Percentiles rank a stretch among this genome's conserved stretches.
phyloP scores from a whole-genome alignment of 2,888 invertebrate genomes.

The Bellardia bayeri region DNA sequence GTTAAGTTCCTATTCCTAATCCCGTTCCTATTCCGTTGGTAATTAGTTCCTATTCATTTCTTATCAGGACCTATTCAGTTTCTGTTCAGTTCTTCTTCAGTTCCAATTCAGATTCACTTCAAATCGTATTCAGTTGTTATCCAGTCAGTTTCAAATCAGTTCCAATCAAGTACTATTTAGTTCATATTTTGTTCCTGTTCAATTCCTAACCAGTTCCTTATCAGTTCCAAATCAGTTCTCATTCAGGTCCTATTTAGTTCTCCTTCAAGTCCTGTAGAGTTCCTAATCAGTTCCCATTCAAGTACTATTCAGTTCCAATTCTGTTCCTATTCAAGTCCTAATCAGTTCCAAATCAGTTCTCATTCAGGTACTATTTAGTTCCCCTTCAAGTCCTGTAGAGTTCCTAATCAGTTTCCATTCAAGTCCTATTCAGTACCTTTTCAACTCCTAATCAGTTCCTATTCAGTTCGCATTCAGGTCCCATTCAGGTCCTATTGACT shows the following conservation, averaged over 20 bases:
- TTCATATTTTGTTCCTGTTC: too few species aligned
- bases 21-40: too few species aligned
- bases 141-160: too few species aligned
- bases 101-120: too few species aligned
- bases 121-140: too few species aligned
- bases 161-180: too few species aligned
- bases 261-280: not conserved
- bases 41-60: too few species aligned
- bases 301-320: not conserved
- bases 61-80: too few species aligned
- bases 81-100: too few species aligned
- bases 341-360: not conserved
- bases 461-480: not conserved
- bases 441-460: not conserved
- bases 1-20: too few species aligned
- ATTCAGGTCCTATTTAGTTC: not conserved
- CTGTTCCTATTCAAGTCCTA: not conserved
- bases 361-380: not conserved
- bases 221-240: too few species aligned
- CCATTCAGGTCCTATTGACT: not conserved
- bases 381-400: not conserved
- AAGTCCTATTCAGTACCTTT: not conserved
- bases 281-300: not conserved
- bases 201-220: too few species aligned
- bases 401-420: not conserved